These are phyloP conservation scores for Dendroctonus ponderosae DNA, from an alignment of 1,140 invertebrate genomes.

Conservation along the genomic window DNA sequence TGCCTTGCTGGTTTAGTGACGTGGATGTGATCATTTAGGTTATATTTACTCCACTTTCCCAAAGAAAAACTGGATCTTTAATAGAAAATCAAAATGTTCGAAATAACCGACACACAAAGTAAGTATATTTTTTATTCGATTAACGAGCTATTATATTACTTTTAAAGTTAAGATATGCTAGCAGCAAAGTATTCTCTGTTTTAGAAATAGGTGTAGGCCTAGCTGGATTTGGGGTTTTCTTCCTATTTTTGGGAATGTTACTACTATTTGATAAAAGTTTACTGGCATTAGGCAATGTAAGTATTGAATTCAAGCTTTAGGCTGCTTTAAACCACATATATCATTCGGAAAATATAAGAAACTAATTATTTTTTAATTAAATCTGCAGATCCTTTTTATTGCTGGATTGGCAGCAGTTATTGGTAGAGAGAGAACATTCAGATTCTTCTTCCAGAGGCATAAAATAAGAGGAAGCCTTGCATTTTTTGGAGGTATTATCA, in stretches of 20 bases:
- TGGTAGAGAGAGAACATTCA: slow-evolving; percentile 90
- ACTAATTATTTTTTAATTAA: neutral
- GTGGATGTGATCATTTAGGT: slow-evolving; percentile 22
- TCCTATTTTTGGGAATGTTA: slow-evolving; percentile 92
- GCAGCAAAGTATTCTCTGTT: slow-evolving; percentile 27
- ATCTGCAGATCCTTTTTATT: slow-evolving; percentile 87
- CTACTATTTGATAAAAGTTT: slow-evolving; percentile 97
- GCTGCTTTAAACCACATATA: too few relatives aligned
- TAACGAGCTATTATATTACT: slow-evolving; percentile 17
- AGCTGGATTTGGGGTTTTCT: slow-evolving; percentile 93
- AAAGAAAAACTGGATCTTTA: neutral
- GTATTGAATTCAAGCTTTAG: slow-evolving; percentile 42
- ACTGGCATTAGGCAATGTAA: slow-evolving; percentile 97
- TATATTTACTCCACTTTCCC: slow-evolving; percentile 23
- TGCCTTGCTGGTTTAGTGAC: slow-evolving; percentile 13
- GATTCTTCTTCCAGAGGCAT: slow-evolving; percentile 98
- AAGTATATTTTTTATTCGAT: slow-evolving; percentile 46
- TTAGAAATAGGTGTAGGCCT: slow-evolving; percentile 96
- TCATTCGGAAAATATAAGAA: too few relatives aligned
- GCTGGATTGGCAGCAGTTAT: slow-evolving; percentile 94
- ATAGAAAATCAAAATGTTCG: slow-evolving; percentile 57
- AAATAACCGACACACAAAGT: slow-evolving; percentile 73
- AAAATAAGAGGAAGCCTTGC: slow-evolving; percentile 90
- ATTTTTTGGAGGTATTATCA: slow-evolving; percentile 92
- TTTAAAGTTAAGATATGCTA: slow-evolving; percentile 9